Evolutionary conservation across 1,140 invertebrate genomes (phyloP), one percentile per base, ranked within the genome.

Genomic region (Chymomyza costata): DNA sequence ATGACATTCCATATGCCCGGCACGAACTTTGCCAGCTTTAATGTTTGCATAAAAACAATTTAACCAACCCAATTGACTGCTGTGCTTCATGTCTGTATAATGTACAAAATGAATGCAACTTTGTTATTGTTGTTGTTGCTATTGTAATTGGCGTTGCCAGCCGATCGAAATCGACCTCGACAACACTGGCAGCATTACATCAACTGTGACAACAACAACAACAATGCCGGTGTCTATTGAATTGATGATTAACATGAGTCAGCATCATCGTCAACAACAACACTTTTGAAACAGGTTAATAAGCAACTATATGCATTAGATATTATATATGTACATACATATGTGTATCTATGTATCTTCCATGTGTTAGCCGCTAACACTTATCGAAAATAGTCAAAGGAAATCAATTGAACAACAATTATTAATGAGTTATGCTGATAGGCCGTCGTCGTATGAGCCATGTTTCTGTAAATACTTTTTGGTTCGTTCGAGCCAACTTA

Each of bases 171-270:
- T n/a, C n/a, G 58, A 61, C 58, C 58, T 61, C 58, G 58, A 50
- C 58, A 61, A 61, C 46, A 61, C 39, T 44, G 53, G 46, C 53
- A 52, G 46, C 58, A 61, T 61, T 61, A 61, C 58, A 56, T 61
- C 52, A 60, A 54, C 48, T n/a, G n/a, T n/a, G n/a, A n/a, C n/a
- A n/a, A n/a, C n/a, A n/a, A n/a, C n/a, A n/a, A n/a, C n/a, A n/a
- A n/a, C n/a, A n/a, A n/a, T n/a, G n/a, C n/a, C n/a, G n/a, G n/a
- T n/a, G 57, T 60, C 54, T 51, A 60, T 55, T 60, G 57, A 61
- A 56, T 61, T 46, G 35, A 30, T 45, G 32, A n/a, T n/a, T n/a
- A n/a, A 25, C 21, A 28, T 61, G 35, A 56, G 45, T 56, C 55
- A 51, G 46, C 49, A 57, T 44, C 44, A 45, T 30, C n/a, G n/a